These are phyloP conservation scores for Psittacula cyanocephala DNA, from an alignment of 2,113 vertebrate genomes.

Conservation along the genomic window DNA sequence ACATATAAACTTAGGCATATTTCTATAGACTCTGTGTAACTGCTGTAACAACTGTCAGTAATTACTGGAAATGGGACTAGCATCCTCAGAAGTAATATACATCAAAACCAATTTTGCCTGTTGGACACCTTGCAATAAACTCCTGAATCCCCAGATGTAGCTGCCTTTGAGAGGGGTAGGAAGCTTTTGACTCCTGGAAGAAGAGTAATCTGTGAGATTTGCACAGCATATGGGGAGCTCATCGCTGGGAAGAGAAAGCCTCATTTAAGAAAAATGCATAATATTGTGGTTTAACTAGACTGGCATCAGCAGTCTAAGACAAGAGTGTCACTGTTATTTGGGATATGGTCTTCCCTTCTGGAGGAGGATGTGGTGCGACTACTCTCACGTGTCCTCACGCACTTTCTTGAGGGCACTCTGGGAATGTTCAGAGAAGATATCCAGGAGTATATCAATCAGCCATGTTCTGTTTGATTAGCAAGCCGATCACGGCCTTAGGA, in stretches of 20 bases:
- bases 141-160: neutral
- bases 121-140: neutral
- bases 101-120: neutral
- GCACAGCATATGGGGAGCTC: neutral
- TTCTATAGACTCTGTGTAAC: neutral
- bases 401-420: neutral
- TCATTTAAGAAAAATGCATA: neutral
- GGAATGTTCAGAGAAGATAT: neutral
- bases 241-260: neutral
- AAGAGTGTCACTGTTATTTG: neutral
- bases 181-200: neutral
- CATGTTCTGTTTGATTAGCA: neutral
- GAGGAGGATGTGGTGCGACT: neutral
- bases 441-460: neutral
- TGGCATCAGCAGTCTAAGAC: neutral
- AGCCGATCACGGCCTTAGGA: neutral
- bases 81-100: neutral
- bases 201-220: neutral
- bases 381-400: fast-evolving
- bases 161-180: neutral
- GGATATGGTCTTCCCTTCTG: neutral
- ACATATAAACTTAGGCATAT: neutral
- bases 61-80: neutral
- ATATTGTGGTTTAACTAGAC: neutral
- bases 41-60: neutral